Percentiles rank a stretch among this genome's conserved stretches.
phyloP scores from a whole-genome alignment of 2,888 invertebrate species.

The Acronicta psi region DNA sequence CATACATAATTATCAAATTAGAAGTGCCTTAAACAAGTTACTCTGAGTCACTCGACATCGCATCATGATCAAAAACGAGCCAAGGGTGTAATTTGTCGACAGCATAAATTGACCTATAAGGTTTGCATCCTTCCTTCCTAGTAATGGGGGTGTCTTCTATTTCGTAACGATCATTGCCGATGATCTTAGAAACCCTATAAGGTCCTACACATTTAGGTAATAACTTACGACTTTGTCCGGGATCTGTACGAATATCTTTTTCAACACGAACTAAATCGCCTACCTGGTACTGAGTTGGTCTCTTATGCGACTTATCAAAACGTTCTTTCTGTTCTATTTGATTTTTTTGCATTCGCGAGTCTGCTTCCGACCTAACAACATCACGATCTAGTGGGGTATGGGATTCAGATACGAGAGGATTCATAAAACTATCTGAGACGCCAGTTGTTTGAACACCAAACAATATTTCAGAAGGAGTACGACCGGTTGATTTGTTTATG shows the following conservation, averaged over 20 bases:
- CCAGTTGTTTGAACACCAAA: too few relatives aligned
- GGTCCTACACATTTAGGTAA: constrained; percentile 6
- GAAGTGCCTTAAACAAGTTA: not conserved
- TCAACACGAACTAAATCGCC: too few relatives aligned
- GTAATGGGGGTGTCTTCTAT: too few relatives aligned
- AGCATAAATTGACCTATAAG: too few relatives aligned
- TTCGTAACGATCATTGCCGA: too few relatives aligned
- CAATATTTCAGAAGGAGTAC: too few relatives aligned
- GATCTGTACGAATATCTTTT: not conserved
- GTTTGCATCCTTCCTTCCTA: too few relatives aligned
- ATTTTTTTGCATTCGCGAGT: not conserved
- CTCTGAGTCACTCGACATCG: constrained; percentile 15
- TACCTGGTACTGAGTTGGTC: constrained; percentile 5
- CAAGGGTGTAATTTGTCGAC: constrained; percentile 7
- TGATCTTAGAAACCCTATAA: not conserved
- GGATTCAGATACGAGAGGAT: not conserved
- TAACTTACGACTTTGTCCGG: constrained; percentile 5
- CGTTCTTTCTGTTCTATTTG: constrained; percentile 4
- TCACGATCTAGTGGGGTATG: constrained; percentile 5
- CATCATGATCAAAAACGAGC: constrained; percentile 16
- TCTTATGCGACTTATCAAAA: constrained; percentile 10
- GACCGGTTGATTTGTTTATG: too few relatives aligned
- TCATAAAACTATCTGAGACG: not conserved
- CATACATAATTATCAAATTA: too few relatives aligned
- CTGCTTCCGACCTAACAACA: not conserved